Base-by-base conservation (phyloP, 2,113 vertebrate genomes). In the Mirounga angustirostris region DNA sequence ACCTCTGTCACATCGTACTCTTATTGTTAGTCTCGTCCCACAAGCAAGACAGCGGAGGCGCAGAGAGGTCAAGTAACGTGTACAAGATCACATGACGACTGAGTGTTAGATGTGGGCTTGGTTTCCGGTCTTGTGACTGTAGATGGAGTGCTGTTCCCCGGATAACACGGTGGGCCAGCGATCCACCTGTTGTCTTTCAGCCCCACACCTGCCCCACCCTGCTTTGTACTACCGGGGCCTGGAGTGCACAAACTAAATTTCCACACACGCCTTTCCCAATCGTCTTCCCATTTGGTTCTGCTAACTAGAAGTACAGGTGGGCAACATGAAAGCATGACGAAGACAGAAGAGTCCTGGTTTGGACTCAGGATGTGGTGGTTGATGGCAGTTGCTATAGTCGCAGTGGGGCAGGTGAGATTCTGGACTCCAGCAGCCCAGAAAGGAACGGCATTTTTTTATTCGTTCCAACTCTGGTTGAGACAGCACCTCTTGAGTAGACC, bases 11-110 rank as follows among this genome's bases (percentile, higher is more conserved):
- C n/a, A 0, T 21, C 63, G 11, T 59, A 24, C 8, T 59, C 36
- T 54, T 79, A 43, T 54, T 79, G 65, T 33, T 69, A 89, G 65
- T 83, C 54, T 93, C 56, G 65, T 81, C 91, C 96, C 50, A 87
- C 15, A 59, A 63, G 40, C 0, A 5, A 93, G 50, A 95, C 40
- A 83, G 21, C n/a, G 52, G 65, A 93, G 30, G 19, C 6, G 14
- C 52, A 69, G 67, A 50, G 54, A 86, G 52, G 15, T 73, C 56
- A 43, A 69, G 56, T 43, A 46, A 46, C 12, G 28, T 80, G 6
- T 18, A 52, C 0, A 36, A 74, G 65, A 90, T 30, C 69, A 59
- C 19, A 46, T 28, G 56, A 74, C 63, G 52, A 58, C 4, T 36
- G 18, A 61, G 58, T 50, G 28, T 65, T 67, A 84, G 19, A 54